A percentile compares a stretch with the other conserved stretches of the same genome.
Evolutionary conservation across 2,113 vertebrate species (phyloP).

Genomic region (Leucosticte australis): DNA sequence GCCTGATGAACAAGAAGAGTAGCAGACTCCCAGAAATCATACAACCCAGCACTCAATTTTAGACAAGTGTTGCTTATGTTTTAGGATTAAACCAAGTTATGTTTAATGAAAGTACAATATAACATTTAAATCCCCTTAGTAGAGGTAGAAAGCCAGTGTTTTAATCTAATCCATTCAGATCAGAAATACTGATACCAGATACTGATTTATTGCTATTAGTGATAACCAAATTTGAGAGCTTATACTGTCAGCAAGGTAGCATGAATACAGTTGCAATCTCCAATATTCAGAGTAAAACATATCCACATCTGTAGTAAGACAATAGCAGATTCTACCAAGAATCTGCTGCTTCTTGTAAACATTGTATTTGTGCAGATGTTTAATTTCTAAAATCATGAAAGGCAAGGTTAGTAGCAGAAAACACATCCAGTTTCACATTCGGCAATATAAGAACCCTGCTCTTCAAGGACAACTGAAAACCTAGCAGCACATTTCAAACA

Average conservation of each 20-base stretch:
- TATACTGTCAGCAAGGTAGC: constrained; percentile 66
- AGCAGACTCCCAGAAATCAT: neutral
- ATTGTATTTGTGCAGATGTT: constrained; percentile 78
- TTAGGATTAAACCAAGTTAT: constrained; percentile 25
- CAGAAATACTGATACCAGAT: constrained; percentile 69
- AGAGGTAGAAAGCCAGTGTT: constrained; percentile 63
- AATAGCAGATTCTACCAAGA: constrained; percentile 72
- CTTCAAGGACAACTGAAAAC: constrained; percentile 63
- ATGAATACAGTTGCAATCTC: constrained; percentile 66
- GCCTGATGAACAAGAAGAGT: neutral
- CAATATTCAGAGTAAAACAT: constrained; percentile 64
- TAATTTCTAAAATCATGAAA: constrained; percentile 76
- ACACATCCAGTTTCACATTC: constrained; percentile 77
- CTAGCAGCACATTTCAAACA: constrained; percentile 80
- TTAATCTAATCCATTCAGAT: constrained; percentile 60
- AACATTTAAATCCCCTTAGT: constrained; percentile 51
- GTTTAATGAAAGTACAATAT: constrained; percentile 65
- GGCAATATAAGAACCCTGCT: constrained; percentile 69
- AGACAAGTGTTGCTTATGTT: neutral
- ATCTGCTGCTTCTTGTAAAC: constrained; percentile 78
- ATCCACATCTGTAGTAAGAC: constrained; percentile 66
- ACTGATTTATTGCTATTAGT: constrained; percentile 79
- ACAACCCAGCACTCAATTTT: neutral
- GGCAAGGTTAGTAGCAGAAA: constrained; percentile 80
- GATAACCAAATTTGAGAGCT: constrained; percentile 72